Base-by-base conservation (phyloP, 2,113 vertebrate genomes). In the Rhadina sibilatrix region DNA sequence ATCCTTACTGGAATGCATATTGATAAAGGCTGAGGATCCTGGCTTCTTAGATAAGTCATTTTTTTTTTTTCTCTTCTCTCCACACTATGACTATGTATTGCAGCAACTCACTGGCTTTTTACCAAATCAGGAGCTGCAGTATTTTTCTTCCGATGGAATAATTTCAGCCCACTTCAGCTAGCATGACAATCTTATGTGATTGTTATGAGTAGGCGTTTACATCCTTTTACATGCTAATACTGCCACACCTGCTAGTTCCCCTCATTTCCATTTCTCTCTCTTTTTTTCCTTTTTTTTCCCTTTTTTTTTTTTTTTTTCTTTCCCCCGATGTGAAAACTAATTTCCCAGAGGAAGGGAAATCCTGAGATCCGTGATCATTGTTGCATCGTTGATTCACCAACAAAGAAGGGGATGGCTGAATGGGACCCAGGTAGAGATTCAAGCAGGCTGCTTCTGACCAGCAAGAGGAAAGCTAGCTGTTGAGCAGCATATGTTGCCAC, bases 41-140 rank as follows among this genome's bases (percentile, higher is more conserved):
- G 94, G 94, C 95, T 96, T 94, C 89, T 91, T 95, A 92, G 95
- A 97, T 89, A 97, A 97, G 95, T 95, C 90, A 46, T 78, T 95
- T 92, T 95, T 94, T 85, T 69, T 35, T 30, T 18, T 47, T 10
- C 91, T 95, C 91, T 96, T 96, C 94, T 93, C 95, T 96, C 96
- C 95, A 96, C 87, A 95, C 90, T 96, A 97, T 96, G 98, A 96
- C 98, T 98, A 97, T 97, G 97, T 97, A 97, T 98, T 98, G 98
- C 98, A 97, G 98, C 97, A 98, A 97, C 96, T 94, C 97, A 97
- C 96, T 98, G 98, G 98, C 98, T 98, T 97, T 96, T 96, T 97
- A 98, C 98, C 98, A 98, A 97, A 98, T 97, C 96, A 68, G 95
- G 97, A 98, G 96, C 98, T 98, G 98, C 98, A 97, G 97, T 97